Conservation (phyloP, 1,140 invertebrate species). For the Philopotamus ludificatus region DNA sequence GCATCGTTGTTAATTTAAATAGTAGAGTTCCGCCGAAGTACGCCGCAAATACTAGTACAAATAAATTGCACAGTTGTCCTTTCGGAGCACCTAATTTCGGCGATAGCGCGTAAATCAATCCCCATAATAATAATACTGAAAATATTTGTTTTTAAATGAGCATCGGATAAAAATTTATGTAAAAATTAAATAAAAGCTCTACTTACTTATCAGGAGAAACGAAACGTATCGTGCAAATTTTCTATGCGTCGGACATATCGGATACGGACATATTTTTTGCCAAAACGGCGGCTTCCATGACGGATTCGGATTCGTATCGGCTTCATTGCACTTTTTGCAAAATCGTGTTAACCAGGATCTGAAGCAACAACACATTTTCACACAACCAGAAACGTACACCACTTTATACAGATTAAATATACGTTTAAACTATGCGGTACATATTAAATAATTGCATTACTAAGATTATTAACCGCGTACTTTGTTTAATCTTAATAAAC, state of each 20-base stretch:
- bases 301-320: slow-evolving; percentile 63
- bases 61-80: slow-evolving; percentile 77
- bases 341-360: slow-evolving; percentile 75
- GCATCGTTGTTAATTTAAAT: slow-evolving; percentile 73
- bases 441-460: too few relatives aligned
- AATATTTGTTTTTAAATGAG: background rate
- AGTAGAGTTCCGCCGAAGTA: slow-evolving; percentile 80
- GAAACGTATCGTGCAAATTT: slow-evolving; percentile 72
- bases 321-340: slow-evolving; percentile 67
- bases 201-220: slow-evolving; percentile 63
- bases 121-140: slow-evolving; percentile 71
- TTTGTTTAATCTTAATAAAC: too few relatives aligned
- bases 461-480: too few relatives aligned
- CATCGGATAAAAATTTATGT: background rate
- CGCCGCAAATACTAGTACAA: slow-evolving; percentile 70
- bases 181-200: background rate
- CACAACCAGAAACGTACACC: too few relatives aligned
- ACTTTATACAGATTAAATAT: too few relatives aligned
- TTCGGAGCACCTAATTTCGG: slow-evolving; percentile 73
- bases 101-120: slow-evolving; percentile 69
- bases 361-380: too few relatives aligned
- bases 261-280: slow-evolving; percentile 74
- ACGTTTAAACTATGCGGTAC: too few relatives aligned
- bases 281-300: slow-evolving; percentile 77
- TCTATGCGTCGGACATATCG: slow-evolving; percentile 76